phyloP scores from a whole-genome alignment of 2,113 vertebrate species.

The Sminthopsis crassicaudata region DNA sequence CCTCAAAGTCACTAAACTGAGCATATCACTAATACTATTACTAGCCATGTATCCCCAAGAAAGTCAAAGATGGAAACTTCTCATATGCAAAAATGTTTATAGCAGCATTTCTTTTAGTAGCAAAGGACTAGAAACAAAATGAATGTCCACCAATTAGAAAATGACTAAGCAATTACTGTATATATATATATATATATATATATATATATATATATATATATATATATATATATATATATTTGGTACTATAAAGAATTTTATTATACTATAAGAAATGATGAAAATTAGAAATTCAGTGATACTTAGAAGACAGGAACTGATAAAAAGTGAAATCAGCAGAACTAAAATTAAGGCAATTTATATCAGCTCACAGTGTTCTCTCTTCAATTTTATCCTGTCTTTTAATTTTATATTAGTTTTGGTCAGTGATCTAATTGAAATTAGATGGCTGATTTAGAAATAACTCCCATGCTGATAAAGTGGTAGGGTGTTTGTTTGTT shows the following conservation, averaged over 20 bases:
- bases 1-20: background rate
- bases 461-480: background rate
- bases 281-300: background rate
- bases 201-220: no score
- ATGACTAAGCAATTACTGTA: background rate
- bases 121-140: background rate
- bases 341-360: background rate
- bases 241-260: background rate
- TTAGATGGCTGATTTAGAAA: background rate
- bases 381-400: background rate
- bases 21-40: background rate
- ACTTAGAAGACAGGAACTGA: background rate
- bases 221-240: no score
- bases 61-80: background rate
- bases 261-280: background rate
- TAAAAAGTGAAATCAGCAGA: background rate
- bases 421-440: background rate
- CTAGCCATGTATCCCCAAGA: background rate
- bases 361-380: background rate
- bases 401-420: background rate
- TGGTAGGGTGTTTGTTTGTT: background rate
- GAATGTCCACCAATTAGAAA: background rate
- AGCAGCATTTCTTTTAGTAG: background rate
- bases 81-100: background rate
- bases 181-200: no score